These are phyloP conservation scores for Vanessa cardui DNA, from an alignment of 2,888 invertebrate genomes.

Conservation along the genomic window DNA sequence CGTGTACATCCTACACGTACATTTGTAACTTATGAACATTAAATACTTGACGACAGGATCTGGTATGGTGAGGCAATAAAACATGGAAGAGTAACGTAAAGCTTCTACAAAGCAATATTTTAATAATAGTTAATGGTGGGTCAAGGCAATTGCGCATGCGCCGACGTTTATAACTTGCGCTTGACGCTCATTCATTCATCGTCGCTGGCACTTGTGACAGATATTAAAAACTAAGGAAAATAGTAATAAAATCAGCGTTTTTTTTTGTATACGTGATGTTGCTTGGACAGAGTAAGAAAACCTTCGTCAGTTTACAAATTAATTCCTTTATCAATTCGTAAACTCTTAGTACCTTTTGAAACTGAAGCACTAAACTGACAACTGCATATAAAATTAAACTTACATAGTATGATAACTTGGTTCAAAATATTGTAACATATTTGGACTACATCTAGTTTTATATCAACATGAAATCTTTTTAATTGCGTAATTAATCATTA, in stretches of 20 bases:
- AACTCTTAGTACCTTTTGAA: too few species aligned
- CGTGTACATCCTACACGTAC: slow-evolving; percentile 62
- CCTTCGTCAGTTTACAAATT: too few species aligned
- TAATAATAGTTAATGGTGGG: slow-evolving; percentile 81
- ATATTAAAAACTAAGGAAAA: neutral
- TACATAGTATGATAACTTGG: too few species aligned
- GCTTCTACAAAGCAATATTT: slow-evolving; percentile 78
- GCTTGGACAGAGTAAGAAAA: too few species aligned
- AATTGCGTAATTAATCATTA: too few species aligned
- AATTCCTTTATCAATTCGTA: too few species aligned
- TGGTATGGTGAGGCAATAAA: slow-evolving; percentile 71
- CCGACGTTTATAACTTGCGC: slow-evolving; percentile 77
- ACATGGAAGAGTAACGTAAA: slow-evolving; percentile 77
- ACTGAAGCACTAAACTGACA: too few species aligned
- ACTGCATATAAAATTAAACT: too few species aligned
- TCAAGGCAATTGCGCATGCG: slow-evolving; percentile 71
- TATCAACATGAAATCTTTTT: too few species aligned
- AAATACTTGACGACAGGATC: slow-evolving; percentile 79
- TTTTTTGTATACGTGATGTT: neutral
- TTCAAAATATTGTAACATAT: too few species aligned
- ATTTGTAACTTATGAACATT: slow-evolving; percentile 76
- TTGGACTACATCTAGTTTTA: too few species aligned
- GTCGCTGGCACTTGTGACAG: slow-evolving; percentile 60
- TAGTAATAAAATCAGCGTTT: neutral
- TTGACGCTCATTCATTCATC: slow-evolving; percentile 76